These are phyloP conservation scores for Papilio gigon DNA, from an alignment of 2,888 invertebrate genomes.

Conservation along the genomic window DNA sequence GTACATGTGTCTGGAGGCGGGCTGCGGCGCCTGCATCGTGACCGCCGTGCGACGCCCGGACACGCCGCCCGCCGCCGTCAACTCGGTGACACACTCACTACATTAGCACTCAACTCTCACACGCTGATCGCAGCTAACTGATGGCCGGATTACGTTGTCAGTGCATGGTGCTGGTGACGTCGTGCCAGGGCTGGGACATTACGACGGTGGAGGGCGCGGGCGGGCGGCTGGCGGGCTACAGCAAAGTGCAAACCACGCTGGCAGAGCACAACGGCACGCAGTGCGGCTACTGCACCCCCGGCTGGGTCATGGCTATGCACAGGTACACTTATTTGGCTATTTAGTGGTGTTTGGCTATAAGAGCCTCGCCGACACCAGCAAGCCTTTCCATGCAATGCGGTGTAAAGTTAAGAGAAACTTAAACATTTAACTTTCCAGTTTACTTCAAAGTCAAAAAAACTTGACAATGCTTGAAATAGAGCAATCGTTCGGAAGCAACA, in stretches of 20 bases:
- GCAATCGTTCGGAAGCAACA: slow-evolving; percentile 88
- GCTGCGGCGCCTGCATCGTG: too few species aligned
- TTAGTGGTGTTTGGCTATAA: too few species aligned
- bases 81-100: too few species aligned
- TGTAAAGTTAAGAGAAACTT: neutral
- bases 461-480: slow-evolving; percentile 86
- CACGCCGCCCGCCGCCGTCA: too few species aligned
- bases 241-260: slow-evolving; percentile 83
- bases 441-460: slow-evolving; percentile 52
- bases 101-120: too few species aligned
- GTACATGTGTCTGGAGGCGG: slow-evolving; percentile 85
- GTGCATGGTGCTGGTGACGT: slow-evolving; percentile 83
- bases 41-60: too few species aligned
- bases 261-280: slow-evolving; percentile 85
- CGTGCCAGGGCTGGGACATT: slow-evolving; percentile 84
- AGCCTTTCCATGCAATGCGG: neutral
- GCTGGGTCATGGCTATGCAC: slow-evolving; percentile 88
- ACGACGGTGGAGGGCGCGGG: slow-evolving; percentile 87
- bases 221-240: slow-evolving; percentile 84
- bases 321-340: slow-evolving; percentile 72
- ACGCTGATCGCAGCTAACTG: slow-evolving; percentile 79
- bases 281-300: slow-evolving; percentile 88
- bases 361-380: too few species aligned
- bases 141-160: slow-evolving; percentile 49
- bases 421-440: slow-evolving; percentile 49